Base-by-base conservation (phyloP, 1,140 invertebrate genomes). In the Acyrthosiphon pisum region DNA sequence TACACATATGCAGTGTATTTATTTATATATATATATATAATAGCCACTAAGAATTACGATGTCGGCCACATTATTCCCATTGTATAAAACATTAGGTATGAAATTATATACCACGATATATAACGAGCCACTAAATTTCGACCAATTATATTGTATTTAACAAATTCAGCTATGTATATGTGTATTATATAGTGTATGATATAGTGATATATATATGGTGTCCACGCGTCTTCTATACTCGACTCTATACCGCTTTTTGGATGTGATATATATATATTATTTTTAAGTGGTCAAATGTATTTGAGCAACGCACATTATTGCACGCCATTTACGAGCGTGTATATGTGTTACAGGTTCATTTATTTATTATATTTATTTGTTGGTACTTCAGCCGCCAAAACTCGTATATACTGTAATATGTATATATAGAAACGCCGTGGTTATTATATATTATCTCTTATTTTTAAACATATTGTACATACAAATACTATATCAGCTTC, bases 131-230 rank as follows among this genome's bases (percentile, higher is more conserved):
- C 60, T 35, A 76, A n/a, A 76, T 76, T 76, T 6, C n/a, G 60
- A 76, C 30, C 60, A 76, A 76, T 76, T 76, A 76, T 76, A n/a
- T n/a, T 76, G 30, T 76, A 76, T 76, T 76, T 76, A 76, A 76
- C 60, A 76, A 76, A 18, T 76, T 76, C 14, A 50, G 14, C 60
- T 18, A 2, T n/a, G 60, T 76, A n/a, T 76, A 76, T 76, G n/a
- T 76, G 14, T 76, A 76, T 76, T 56, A 68, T 68, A 3, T n/a
- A n/a, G 30, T 14, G 3, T 76, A 76, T n/a, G 30, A 76, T 76
- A 35, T 4, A 6, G 0, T 76, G 14, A 76, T 76, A 6, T n/a
- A n/a, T 68, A 6, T 68, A 68, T 76, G 1, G n/a, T 76, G 6
- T 76, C 6, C 30, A 18, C n/a, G 4, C n/a, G n/a, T 76, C 0